phyloP scores from a whole-genome alignment of 2,888 invertebrate genomes.

The Thera obeliscata region DNA sequence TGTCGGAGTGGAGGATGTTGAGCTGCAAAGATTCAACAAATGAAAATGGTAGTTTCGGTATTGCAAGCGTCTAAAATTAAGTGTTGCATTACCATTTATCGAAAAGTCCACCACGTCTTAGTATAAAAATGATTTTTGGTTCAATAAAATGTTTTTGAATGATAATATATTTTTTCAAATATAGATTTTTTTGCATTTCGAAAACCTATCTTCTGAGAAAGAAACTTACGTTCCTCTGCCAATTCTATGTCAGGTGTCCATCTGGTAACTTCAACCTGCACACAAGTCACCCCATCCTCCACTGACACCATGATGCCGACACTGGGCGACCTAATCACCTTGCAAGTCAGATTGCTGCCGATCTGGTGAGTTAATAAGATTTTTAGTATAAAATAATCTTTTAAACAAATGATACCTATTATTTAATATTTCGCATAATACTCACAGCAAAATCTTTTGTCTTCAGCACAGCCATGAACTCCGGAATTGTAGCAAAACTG shows the following conservation, averaged over 20 bases:
- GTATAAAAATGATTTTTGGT: no score
- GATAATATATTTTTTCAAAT: no score
- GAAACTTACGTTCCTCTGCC: slow-evolving; percentile 38
- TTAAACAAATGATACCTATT: no score
- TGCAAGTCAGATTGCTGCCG: not conserved
- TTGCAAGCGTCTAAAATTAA: no score
- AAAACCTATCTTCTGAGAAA: not conserved
- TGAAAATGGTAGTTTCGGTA: not conserved
- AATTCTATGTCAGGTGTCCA: slow-evolving; percentile 66
- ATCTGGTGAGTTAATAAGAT: slow-evolving; percentile 5
- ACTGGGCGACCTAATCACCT: not conserved
- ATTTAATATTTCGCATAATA: not conserved
- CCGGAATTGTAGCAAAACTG: slow-evolving; percentile 53
- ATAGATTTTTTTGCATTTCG: no score
- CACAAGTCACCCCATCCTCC: slow-evolving; percentile 43
- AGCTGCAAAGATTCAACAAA: not conserved
- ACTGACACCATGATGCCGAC: slow-evolving; percentile 3
- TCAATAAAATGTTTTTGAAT: no score
- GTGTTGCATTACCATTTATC: no score
- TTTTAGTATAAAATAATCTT: not conserved
- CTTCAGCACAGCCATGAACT: slow-evolving; percentile 63
- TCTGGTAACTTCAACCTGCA: slow-evolving; percentile 54
- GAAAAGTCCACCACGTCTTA: no score
- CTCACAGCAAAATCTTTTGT: slow-evolving; percentile 15
- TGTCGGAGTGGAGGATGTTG: not conserved